Conservation (phyloP, 2,113 vertebrate species). For the Aramus guarauna region DNA sequence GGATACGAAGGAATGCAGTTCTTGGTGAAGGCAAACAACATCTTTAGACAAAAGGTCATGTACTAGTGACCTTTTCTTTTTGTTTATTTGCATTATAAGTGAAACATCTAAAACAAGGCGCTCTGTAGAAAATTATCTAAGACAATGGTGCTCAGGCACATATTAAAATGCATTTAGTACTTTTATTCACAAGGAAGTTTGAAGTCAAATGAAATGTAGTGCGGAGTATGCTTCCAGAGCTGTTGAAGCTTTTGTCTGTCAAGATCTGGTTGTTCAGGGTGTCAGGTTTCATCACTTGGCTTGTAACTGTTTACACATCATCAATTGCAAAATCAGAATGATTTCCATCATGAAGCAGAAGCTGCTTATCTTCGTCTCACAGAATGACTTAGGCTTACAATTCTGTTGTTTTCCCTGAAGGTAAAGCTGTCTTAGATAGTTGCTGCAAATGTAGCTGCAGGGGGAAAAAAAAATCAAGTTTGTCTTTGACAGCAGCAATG, state of each 20-base stretch:
- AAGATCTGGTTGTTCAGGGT: neutral
- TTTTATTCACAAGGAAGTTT: neutral
- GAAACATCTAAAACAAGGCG: neutral
- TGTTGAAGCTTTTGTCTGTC: neutral
- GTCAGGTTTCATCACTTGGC: neutral
- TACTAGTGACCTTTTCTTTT: neutral
- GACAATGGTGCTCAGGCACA: neutral
- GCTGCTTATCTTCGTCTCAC: neutral
- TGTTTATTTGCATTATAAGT: neutral
- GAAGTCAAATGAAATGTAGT: neutral
- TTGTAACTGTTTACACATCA: neutral
- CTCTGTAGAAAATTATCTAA: neutral
- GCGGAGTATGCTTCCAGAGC: neutral
- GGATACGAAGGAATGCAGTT: neutral
- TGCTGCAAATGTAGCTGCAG: neutral
- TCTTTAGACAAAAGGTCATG: neutral
- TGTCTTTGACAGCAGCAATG: neutral
- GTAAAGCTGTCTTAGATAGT: neutral
- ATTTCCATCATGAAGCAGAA: neutral
- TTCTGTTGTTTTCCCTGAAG: neutral
- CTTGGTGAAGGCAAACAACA: neutral
- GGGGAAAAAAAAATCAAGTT: fast-evolving
- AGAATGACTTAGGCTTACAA: neutral
- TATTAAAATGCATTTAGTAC: neutral
- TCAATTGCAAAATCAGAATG: neutral